Evolutionary conservation across 2,888 invertebrate species (phyloP), one percentile per base, ranked within the genome.

Genomic region (Euzetes globulus): DNA sequence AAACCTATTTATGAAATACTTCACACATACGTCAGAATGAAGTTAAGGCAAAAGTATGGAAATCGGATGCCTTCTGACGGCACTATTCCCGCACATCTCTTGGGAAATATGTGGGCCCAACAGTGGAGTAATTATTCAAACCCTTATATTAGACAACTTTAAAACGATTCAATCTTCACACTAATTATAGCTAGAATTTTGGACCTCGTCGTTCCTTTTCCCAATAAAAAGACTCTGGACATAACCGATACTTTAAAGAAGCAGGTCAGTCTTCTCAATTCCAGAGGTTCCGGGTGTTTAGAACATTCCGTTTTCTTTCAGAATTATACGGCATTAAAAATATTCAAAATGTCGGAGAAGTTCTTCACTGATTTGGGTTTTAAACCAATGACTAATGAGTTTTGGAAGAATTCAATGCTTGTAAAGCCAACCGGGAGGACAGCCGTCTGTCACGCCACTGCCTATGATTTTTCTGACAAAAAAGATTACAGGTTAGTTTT

Each of bases 381-480:
- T 80, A 88, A 89, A 80, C 88, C 90, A 0, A 90, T 90, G 85
- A 89, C 91, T 0, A 88, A 89, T 0, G 89, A 90, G 82, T 94
- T 93, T 85, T 93, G 93, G 91, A 86, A 89, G 52, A 87, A 88
- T 33, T 92, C 92, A 0, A 86, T 93, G 86, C 84, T 94, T 37
- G 88, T 88, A 78, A 87, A 89, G 76, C 92, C 93, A 0, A 82
- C 86, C n/a, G 88, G 90, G 78, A 77, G 89, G 86, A 81, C 85
- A 41, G 85, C 63, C 11, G 27, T 58, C 27, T 41, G 52, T 80
- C 91, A 93, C 80, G 92, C 93, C 0, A 90, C 91, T 0, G 92
- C 94, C 72, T 93, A 92, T 90, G 92, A 94, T 83, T 92, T 94
- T 80, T 91, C 86, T 79, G 91, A 92, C 80, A 45, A 45, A 15